Conservation (phyloP, 2,888 invertebrate species). For the Leptothorax acervorum region DNA sequence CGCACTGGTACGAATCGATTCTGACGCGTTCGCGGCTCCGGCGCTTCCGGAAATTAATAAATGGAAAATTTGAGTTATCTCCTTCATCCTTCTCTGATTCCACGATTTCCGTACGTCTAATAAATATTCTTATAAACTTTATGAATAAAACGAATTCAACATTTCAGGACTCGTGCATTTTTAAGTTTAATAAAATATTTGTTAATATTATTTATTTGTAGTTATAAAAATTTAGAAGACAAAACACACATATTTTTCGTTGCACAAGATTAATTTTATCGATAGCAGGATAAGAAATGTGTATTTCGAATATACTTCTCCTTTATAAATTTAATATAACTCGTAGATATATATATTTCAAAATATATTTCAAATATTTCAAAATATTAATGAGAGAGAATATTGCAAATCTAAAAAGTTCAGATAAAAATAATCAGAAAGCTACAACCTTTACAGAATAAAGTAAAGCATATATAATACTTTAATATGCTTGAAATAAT, state of each 20-base stretch:
- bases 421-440: background rate
- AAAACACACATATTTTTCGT: background rate
- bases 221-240: background rate
- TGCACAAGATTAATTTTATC: background rate
- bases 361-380: no score
- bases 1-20: slow-evolving; percentile 76
- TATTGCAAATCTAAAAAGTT: background rate
- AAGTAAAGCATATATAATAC: background rate
- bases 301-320: no score
- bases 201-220: background rate
- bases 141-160: background rate
- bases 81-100: background rate
- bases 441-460: background rate
- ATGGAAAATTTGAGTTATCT: slow-evolving; percentile 54
- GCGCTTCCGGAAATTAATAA: slow-evolving; percentile 47
- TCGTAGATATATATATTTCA: no score
- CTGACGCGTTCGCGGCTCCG: slow-evolving; percentile 47
- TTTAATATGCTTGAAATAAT: background rate
- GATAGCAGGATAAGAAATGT: background rate
- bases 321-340: no score
- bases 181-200: background rate
- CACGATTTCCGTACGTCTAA: background rate
- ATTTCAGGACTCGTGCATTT: background rate
- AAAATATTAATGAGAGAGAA: background rate
- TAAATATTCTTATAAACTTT: slow-evolving; percentile 26